Evolutionary conservation across 2,888 invertebrate genomes (phyloP), one percentile per base, ranked within the genome.

Genomic region (Cordilura impudica): DNA sequence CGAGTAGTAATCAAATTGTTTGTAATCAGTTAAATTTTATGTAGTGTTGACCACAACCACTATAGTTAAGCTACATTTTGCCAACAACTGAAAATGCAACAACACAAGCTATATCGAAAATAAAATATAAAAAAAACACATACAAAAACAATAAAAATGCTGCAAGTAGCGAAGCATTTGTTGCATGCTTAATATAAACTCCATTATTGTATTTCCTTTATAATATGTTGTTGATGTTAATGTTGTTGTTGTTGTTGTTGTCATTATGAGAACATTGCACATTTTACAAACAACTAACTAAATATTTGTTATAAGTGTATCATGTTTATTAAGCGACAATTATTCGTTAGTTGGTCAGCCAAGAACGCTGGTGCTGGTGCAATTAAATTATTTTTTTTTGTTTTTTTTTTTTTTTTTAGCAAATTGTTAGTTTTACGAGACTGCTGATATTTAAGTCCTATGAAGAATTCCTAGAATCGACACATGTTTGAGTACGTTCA

Each of bases 281-380:
- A 58, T 39, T 35, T 19, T 12, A 31, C 53, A 69, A 56, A 47
- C 21, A 49, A 19, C 45, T n/a, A n/a, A n/a, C n/a, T n/a, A 63
- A 70, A 63, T 75, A 49, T 77, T 76, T 65, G 71, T 60, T 71
- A 66, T 66, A 70, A 67, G 45, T 74, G 66, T 61, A 70, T 47
- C 60, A 71, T 71, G 70, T 74, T 77, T 67, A 79, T 75, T 75
- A 79, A 54, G 75, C 75, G 79, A 75, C 75, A 79, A 79, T 79
- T 71, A 56, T 49, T 61, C 18, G 4, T 49, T 26, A n/a, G 23
- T 49, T 47, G n/a, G n/a, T 5, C 31, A 35, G 31, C 21, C 35
- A 18, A 19, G 7, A 43, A n/a, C n/a, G 58, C n/a, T 35, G 35
- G 21, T n/a, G 58, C 19, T 35, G 18, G 26, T 16, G 39, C 39